phyloP scores from a whole-genome alignment of 2,888 invertebrate genomes.

The Eustalomyia histrio region DNA sequence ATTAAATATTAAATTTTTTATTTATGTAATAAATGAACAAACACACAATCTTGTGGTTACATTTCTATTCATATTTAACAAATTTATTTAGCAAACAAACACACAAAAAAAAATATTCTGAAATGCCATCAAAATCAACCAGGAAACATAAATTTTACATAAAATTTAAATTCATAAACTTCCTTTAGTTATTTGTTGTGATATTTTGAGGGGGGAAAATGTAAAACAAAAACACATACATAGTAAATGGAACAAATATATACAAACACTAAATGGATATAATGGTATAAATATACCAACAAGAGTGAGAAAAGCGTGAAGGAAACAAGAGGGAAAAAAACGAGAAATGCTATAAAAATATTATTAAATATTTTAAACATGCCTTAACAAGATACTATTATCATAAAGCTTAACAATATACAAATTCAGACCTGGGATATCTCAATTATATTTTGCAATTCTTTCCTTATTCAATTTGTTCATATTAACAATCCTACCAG shows the following conservation, averaged over 20 bases:
- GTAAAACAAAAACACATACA: too few species aligned
- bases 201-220: neutral
- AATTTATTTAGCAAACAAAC: slow-evolving; percentile 7
- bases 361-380: slow-evolving; percentile 47
- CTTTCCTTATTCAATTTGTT: too few species aligned
- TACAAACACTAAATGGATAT: neutral
- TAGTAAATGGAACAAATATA: too few species aligned
- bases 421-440: too few species aligned
- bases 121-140: slow-evolving; percentile 60
- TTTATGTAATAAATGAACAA: slow-evolving; percentile 18
- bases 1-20: slow-evolving; percentile 5
- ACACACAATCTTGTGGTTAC: neutral
- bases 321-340: neutral
- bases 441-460: too few species aligned
- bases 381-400: slow-evolving; percentile 34
- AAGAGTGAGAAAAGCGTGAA: neutral
- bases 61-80: neutral
- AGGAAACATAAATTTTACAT: slow-evolving; percentile 64
- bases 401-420: slow-evolving; percentile 24
- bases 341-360: slow-evolving; percentile 39
- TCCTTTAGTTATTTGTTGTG: slow-evolving; percentile 55
- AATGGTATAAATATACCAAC: neutral
- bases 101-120: slow-evolving; percentile 16
- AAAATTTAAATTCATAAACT: slow-evolving; percentile 64
- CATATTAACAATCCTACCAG: too few species aligned